Conservation (phyloP, 2,797 vertebrate species). For the Notoglanidium macrostoma region DNA sequence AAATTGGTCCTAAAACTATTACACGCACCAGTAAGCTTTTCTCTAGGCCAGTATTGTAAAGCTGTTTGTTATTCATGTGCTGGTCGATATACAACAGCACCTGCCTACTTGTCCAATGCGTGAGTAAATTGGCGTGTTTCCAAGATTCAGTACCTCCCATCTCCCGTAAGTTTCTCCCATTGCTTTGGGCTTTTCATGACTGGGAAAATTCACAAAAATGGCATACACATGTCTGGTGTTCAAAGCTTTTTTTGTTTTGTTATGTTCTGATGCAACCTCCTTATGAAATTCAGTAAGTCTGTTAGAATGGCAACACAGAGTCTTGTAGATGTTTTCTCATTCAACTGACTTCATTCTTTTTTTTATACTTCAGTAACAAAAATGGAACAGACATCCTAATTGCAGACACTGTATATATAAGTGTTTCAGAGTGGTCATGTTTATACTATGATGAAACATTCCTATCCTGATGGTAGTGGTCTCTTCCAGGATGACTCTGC, state of each 20-base stretch:
- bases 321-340: neutral
- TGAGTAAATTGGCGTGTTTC: slow-evolving; percentile 34
- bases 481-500: neutral
- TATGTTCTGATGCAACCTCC: neutral
- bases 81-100: slow-evolving; percentile 49
- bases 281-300: slow-evolving; percentile 6
- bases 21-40: neutral
- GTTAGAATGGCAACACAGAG: neutral
- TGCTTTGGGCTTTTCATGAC: slow-evolving; percentile 3
- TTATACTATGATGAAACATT: neutral
- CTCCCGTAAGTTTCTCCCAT: neutral
- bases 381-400: neutral
- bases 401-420: neutral
- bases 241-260: neutral
- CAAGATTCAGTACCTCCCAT: slow-evolving; percentile 28
- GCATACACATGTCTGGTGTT: neutral
- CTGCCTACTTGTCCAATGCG: slow-evolving; percentile 42
- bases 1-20: slow-evolving; percentile 25
- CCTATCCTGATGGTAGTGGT: neutral
- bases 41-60: slow-evolving; percentile 12
- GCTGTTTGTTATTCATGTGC: slow-evolving; percentile 50
- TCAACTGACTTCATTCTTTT: neutral
- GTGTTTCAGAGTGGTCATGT: too few relatives aligned
- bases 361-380: neutral
- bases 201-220: slow-evolving; percentile 4